These are phyloP conservation scores for Coracopsis vasa DNA, from an alignment of 2,113 vertebrate species.

Conservation along the genomic window DNA sequence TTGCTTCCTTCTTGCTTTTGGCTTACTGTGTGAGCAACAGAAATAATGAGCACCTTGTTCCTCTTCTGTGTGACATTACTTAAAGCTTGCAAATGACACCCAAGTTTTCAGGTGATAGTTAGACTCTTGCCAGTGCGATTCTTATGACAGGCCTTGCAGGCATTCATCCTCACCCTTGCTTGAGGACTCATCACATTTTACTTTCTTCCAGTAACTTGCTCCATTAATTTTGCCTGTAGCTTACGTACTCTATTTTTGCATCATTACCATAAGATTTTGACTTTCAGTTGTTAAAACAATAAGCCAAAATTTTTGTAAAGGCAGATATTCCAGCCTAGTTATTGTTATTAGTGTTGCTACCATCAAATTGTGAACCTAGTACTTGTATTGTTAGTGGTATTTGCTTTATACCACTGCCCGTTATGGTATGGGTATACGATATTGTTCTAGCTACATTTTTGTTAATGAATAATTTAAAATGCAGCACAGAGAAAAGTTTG, in stretches of 20 bases:
- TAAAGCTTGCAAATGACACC: background rate
- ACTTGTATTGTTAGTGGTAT: background rate
- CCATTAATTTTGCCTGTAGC: background rate
- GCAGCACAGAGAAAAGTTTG: background rate
- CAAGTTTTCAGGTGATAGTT: background rate
- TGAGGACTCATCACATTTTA: background rate
- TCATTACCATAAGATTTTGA: background rate
- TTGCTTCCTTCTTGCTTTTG: background rate
- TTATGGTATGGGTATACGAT: background rate
- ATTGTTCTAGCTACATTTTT: background rate
- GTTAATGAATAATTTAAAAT: background rate
- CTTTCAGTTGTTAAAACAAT: background rate
- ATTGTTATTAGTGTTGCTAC: background rate
- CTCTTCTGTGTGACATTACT: background rate
- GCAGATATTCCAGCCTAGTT: background rate
- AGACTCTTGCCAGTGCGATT: background rate
- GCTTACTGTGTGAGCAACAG: background rate
- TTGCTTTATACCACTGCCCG: background rate
- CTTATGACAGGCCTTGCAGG: background rate
- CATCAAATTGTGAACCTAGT: background rate
- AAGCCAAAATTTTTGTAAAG: background rate
- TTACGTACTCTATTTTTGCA: background rate
- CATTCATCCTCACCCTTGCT: background rate
- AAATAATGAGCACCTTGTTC: background rate
- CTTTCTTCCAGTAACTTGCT: background rate